Evolutionary conservation across 1,140 invertebrate genomes (phyloP), one percentile per base, ranked within the genome.

Genomic region (Piezodorus guildinii): DNA sequence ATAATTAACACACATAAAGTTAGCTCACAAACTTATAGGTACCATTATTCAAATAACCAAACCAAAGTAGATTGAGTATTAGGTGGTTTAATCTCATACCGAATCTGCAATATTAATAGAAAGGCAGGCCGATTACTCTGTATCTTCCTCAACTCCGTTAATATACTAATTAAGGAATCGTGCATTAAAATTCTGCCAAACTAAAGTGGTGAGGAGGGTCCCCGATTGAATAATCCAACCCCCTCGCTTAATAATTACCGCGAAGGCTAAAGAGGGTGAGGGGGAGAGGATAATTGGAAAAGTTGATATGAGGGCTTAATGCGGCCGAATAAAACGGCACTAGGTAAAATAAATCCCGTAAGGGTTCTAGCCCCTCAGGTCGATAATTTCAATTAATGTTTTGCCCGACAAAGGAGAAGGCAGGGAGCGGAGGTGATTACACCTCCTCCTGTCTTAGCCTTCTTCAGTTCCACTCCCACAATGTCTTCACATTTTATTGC

Each of bases 311-410:
- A 49, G 46, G 46, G 16, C 46, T 49, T 49, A 49, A 49, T 49
- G 46, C 46, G 34, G 34, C 34, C 34, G 34, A 39, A 39, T 39
- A 39, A 39, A 39, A 49, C 46, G 46, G 46, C 9, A 19, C 46
- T 49, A 49, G 46, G 46, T 49, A 21, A 49, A 49, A 49, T 49
- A 49, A 49, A 49, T 49, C 46, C n/a, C 19, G 46, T n/a, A 49
- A 49, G n/a, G 19, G 46, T n/a, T n/a, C n/a, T 5, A 49, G 46
- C 46, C 12, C n/a, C 46, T 49, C 16, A 19, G 46, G 46, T 49
- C 46, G 46, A 49, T 49, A 49, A 49, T 49, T 49, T 49, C 46
- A 49, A 49, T 49, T 49, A 49, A 49, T 49, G 46, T 49, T 49
- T 49, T 49, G 46, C 46, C 46, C 46, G 46, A 49, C 46, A 49